A percentile compares a stretch with the other conserved stretches of the same genome.
Evolutionary conservation across 2,797 vertebrate genomes (phyloP).

Genomic region (Labeo calbasu): DNA sequence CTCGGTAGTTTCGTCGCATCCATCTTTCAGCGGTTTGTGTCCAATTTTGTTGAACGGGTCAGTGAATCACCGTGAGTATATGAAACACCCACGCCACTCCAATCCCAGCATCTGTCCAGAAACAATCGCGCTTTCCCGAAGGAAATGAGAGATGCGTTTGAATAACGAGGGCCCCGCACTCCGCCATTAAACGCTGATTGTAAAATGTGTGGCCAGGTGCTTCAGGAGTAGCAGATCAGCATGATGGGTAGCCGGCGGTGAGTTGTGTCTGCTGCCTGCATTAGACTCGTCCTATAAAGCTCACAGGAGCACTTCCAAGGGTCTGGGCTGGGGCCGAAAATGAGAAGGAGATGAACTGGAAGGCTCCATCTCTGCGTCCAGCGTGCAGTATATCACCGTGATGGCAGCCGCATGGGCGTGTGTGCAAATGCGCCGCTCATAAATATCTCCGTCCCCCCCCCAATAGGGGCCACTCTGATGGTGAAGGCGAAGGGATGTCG

Average conservation of each 20-base stretch:
- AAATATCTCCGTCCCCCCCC: slow-evolving; percentile 74
- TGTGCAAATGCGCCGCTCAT: slow-evolving; percentile 74
- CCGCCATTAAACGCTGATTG: slow-evolving; percentile 63
- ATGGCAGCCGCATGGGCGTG: slow-evolving; percentile 72
- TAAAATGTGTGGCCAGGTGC: slow-evolving; percentile 48
- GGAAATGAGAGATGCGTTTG: slow-evolving; percentile 14
- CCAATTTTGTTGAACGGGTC: slow-evolving; percentile 13
- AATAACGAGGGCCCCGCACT: slow-evolving; percentile 9
- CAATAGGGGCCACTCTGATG: slow-evolving; percentile 79
- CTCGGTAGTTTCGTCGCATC: not conserved
- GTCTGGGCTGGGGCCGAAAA: slow-evolving; percentile 73
- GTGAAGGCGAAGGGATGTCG: slow-evolving; percentile 81
- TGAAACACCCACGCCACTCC: slow-evolving; percentile 13
- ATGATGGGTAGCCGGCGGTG: slow-evolving; percentile 34
- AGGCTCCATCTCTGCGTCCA: slow-evolving; percentile 72
- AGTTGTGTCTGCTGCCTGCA: slow-evolving; percentile 69
- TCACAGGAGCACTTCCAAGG: slow-evolving; percentile 74
- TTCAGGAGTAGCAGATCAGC: slow-evolving; percentile 34
- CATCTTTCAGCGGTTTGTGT: slow-evolving; percentile 12
- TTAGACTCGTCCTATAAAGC: slow-evolving; percentile 70
- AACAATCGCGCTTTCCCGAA: not conserved
- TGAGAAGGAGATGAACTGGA: slow-evolving; percentile 79
- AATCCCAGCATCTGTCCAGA: slow-evolving; percentile 23
- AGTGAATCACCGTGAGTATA: slow-evolving; percentile 41
- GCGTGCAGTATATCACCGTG: slow-evolving; percentile 77